These are phyloP conservation scores for Podarcis lilfordi DNA, from an alignment of 2,797 vertebrate genomes.

Conservation along the genomic window DNA sequence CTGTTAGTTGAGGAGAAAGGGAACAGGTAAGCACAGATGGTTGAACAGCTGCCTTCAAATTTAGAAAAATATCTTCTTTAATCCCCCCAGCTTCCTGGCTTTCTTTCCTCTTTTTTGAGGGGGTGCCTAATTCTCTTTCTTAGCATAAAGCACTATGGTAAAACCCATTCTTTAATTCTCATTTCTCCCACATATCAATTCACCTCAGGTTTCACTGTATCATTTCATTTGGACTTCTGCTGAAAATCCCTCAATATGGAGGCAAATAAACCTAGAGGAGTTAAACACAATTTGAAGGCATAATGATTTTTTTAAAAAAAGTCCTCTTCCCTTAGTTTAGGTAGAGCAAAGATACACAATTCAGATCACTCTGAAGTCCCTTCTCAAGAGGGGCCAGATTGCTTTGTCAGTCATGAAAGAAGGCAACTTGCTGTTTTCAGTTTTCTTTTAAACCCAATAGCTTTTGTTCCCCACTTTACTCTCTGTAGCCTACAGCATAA, in stretches of 20 bases:
- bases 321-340: constrained; percentile 37
- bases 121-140: constrained; percentile 70
- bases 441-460: too few relatives aligned
- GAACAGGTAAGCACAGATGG: constrained; percentile 80
- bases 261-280: constrained; percentile 67
- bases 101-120: constrained; percentile 62
- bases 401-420: too few relatives aligned
- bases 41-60: constrained; percentile 80
- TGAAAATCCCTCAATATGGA: constrained; percentile 62
- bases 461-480: too few relatives aligned
- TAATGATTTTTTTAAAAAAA: constrained; percentile 40
- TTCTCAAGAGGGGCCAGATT: neutral
- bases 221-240: constrained; percentile 70
- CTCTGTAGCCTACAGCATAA: too few relatives aligned
- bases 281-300: constrained; percentile 61
- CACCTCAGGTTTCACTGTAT: constrained; percentile 71
- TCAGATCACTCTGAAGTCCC: neutral
- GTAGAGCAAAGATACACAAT: neutral
- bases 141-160: constrained; percentile 66
- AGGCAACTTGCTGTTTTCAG: too few relatives aligned
- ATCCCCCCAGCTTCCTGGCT: constrained; percentile 76
- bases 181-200: constrained; percentile 75
- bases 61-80: constrained; percentile 79
- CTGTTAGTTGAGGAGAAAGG: constrained; percentile 69
- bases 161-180: constrained; percentile 61